Percentiles rank a stretch among this genome's conserved stretches.
phyloP scores from a whole-genome alignment of 2,113 vertebrate species.

The Pseudonaja textilis region DNA sequence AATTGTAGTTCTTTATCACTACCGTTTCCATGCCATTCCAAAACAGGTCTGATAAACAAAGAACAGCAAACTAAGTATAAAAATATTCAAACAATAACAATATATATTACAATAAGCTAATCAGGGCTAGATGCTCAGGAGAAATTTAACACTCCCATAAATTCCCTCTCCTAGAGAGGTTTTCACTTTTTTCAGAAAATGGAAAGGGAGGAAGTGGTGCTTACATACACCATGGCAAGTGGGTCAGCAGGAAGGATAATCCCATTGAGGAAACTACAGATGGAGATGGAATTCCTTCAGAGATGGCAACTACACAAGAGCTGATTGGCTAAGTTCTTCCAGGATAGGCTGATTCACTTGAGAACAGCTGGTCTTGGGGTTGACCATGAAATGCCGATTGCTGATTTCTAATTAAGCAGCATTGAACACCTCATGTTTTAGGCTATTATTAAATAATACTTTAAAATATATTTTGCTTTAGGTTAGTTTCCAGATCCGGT shows the following conservation, averaged over 20 bases:
- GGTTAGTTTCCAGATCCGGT: background rate
- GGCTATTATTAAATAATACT: background rate
- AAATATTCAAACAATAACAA: background rate
- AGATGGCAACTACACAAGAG: background rate
- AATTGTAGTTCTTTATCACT: background rate
- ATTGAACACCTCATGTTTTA: background rate
- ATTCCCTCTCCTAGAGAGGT: background rate
- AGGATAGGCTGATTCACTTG: background rate
- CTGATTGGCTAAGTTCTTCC: background rate
- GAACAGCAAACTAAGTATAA: background rate
- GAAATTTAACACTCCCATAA: background rate
- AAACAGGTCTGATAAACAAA: background rate
- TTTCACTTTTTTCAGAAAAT: background rate
- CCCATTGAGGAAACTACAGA: background rate
- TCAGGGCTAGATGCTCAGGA: background rate
- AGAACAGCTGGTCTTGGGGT: background rate
- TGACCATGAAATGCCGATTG: background rate
- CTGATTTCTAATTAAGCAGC: background rate
- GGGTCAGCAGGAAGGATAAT: background rate
- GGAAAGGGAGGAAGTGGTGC: background rate
- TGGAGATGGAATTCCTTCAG: background rate
- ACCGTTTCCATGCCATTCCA: background rate
- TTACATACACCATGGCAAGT: background rate
- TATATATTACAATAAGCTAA: background rate
- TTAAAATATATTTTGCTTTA: background rate